phyloP scores from a whole-genome alignment of 2,888 invertebrate species.

The Alloscopus bannaensis region DNA sequence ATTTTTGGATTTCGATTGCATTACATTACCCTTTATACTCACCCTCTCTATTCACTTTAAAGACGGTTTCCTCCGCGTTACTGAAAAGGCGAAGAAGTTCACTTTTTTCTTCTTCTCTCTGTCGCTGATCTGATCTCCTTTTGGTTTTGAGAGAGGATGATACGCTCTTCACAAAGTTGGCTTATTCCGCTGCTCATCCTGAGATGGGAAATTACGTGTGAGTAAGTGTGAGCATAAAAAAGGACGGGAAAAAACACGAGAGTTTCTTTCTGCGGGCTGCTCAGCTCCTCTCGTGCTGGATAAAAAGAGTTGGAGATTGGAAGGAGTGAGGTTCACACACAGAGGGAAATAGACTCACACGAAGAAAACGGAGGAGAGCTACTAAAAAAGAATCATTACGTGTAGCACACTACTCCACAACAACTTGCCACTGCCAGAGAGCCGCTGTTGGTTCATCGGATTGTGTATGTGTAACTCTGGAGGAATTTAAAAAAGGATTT shows the following conservation, averaged over 20 bases:
- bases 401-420: conserved; percentile 15
- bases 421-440: neutral
- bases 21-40: conserved; percentile 37
- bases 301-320: too few species aligned
- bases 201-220: conserved; percentile 51
- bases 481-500: conserved; percentile 52
- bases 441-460: conserved; percentile 23
- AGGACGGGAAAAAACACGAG: conserved; percentile 31
- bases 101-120: conserved; percentile 25
- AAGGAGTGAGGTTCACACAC: too few species aligned
- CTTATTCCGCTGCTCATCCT: conserved; percentile 53
- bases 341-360: too few species aligned
- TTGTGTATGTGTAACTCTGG: conserved; percentile 48
- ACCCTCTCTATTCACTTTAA: conserved; percentile 16
- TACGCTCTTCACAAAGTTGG: conserved; percentile 31
- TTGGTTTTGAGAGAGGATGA: conserved; percentile 37
- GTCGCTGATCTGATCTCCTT: conserved; percentile 7
- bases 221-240: conserved; percentile 28
- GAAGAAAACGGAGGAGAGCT: too few species aligned
- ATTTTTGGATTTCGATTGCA: too few species aligned
- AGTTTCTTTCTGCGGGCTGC: conserved; percentile 45
- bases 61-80: too few species aligned
- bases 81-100: too few species aligned
- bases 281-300: conserved; percentile 38
- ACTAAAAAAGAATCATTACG: conserved; percentile 32